These are phyloP conservation scores for Mormyrus lacerda DNA, from an alignment of 2,113 vertebrate species.

Conservation along the genomic window DNA sequence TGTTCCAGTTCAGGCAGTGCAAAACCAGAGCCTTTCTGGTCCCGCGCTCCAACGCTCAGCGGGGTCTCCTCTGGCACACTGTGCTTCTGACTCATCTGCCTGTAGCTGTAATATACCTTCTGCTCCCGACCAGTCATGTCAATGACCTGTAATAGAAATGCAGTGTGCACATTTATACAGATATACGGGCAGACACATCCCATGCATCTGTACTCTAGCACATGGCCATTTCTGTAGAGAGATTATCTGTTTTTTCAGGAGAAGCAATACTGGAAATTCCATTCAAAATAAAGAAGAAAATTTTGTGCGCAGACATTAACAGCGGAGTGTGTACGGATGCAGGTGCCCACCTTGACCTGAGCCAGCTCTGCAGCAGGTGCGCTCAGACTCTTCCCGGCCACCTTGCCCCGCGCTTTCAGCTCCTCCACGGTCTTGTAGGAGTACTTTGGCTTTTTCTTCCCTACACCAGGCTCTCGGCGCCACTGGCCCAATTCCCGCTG, in stretches of 20 bases:
- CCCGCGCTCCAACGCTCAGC: constrained; percentile 57
- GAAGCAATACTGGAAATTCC: background rate
- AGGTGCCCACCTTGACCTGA: constrained; percentile 77
- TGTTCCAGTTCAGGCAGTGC: constrained; percentile 89
- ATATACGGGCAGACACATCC: background rate
- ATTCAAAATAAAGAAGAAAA: background rate
- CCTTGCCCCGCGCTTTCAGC: constrained; percentile 83
- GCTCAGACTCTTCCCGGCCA: constrained; percentile 62
- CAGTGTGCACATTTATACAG: background rate
- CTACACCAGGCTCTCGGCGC: constrained; percentile 79
- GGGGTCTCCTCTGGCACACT: constrained; percentile 78
- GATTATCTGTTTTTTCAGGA: background rate
- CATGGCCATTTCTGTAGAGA: background rate
- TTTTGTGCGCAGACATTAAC: background rate
- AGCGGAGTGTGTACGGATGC: background rate
- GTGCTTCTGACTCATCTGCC: constrained; percentile 94
- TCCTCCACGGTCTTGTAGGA: constrained; percentile 90
- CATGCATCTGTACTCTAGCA: background rate
- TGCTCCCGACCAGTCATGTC: constrained; percentile 96
- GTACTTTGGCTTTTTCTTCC: constrained; percentile 92
- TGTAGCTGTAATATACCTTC: constrained; percentile 96
- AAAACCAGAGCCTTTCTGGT: constrained; percentile 75
- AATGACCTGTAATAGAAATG: constrained; percentile 72
- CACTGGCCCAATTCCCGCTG: constrained; percentile 93
- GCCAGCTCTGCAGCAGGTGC: constrained; percentile 85